Conservation (phyloP, 2,888 invertebrate genomes). For the Caradrina kadenii region DNA sequence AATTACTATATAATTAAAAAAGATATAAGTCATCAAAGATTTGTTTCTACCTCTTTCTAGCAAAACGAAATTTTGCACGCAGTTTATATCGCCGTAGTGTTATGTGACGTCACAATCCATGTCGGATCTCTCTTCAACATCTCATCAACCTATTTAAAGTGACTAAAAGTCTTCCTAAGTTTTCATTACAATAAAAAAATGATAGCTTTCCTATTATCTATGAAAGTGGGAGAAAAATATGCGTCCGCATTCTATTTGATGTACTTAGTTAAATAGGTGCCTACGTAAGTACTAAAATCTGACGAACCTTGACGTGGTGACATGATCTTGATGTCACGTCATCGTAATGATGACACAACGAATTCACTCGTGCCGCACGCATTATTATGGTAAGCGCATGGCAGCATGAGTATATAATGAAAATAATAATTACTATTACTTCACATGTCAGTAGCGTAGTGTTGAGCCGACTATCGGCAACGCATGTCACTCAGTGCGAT, state of each 20-base stretch:
- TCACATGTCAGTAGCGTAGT: neutral
- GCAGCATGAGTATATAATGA: slow-evolving; percentile 16
- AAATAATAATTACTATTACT: slow-evolving; percentile 11
- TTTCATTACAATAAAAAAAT: too few species aligned
- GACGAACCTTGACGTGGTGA: neutral
- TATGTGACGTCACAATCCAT: too few species aligned
- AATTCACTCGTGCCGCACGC: neutral
- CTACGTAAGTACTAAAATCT: neutral
- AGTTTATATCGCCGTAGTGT: too few species aligned
- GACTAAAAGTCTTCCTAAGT: too few species aligned
- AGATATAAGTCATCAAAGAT: too few species aligned
- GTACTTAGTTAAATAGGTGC: neutral
- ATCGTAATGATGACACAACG: slow-evolving; percentile 14
- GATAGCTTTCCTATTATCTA: too few species aligned
- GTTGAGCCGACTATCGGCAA: slow-evolving; percentile 6
- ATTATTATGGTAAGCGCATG: neutral
- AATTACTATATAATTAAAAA: too few species aligned
- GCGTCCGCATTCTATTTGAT: too few species aligned
- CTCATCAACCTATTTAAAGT: too few species aligned
- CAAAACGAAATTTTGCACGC: too few species aligned
- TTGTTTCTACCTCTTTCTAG: too few species aligned
- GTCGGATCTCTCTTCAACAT: too few species aligned
- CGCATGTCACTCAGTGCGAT: slow-evolving; percentile 30
- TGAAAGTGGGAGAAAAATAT: neutral
- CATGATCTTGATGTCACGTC: slow-evolving; percentile 6